A percentile compares a stretch with the other conserved stretches of the same genome.
Conservation (phyloP, 2,888 invertebrate species). For the Hesperia comma region DNA sequence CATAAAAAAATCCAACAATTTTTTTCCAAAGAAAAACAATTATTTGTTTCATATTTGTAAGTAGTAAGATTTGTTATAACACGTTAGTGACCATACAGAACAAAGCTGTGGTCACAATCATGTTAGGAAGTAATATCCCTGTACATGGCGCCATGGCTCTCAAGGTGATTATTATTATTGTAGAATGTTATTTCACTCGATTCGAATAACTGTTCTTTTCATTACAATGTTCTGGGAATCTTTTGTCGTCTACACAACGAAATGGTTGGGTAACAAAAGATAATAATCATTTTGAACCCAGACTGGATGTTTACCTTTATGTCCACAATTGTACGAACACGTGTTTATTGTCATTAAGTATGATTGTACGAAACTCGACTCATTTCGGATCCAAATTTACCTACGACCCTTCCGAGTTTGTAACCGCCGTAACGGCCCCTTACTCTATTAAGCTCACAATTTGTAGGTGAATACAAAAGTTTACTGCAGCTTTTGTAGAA, state of each 20-base stretch:
- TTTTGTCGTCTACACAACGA: conserved; percentile 58
- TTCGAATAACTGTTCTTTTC: conserved; percentile 62
- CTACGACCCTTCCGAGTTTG: conserved; percentile 30
- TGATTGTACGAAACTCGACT: conserved; percentile 37
- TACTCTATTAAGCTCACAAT: conserved; percentile 31
- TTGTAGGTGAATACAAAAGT: conserved; percentile 32
- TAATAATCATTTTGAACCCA: conserved; percentile 49
- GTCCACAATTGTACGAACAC: conserved; percentile 45
- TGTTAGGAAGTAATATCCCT: neutral
- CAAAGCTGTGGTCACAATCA: neutral
- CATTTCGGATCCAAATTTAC: conserved; percentile 32
- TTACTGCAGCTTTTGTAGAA: conserved; percentile 24
- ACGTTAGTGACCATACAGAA: neutral
- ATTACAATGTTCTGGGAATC: conserved; percentile 55
- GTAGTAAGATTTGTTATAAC: too few relatives aligned
- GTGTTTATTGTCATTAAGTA: conserved; percentile 39
- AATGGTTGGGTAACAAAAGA: conserved; percentile 59
- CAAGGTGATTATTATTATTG: conserved; percentile 56
- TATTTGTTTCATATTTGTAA: too few relatives aligned
- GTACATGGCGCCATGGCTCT: conserved; percentile 47
- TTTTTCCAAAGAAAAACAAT: too few relatives aligned
- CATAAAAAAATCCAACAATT: too few relatives aligned
- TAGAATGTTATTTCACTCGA: conserved; percentile 60
- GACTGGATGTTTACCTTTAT: conserved; percentile 53
- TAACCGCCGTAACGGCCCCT: conserved; percentile 28